Percentiles rank a stretch among this genome's conserved stretches.
phyloP scores from a whole-genome alignment of 92 coral and sea anemone species.

The Heteractis magnifica region DNA sequence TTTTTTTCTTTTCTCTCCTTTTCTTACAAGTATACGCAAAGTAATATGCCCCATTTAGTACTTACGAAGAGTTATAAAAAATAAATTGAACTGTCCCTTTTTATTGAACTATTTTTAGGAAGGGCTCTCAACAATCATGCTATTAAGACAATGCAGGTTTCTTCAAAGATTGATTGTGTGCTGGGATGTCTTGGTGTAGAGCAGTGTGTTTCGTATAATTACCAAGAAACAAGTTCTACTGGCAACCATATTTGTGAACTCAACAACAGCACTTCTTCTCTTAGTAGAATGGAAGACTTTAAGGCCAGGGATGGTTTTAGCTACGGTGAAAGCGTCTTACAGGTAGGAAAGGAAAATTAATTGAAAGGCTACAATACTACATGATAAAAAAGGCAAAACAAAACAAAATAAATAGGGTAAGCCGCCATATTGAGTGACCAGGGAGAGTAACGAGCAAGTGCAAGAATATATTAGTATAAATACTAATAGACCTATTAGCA shows the following conservation, averaged over 20 bases:
- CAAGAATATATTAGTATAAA: too few species aligned
- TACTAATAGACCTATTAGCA: too few species aligned
- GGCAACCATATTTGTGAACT: constrained; percentile 9
- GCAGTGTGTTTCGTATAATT: constrained; percentile 14
- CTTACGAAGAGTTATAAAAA: too few species aligned
- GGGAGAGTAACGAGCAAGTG: too few species aligned
- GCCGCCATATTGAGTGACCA: too few species aligned
- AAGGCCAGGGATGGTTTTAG: not conserved
- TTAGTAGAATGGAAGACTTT: not conserved
- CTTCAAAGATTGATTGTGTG: constrained; percentile 3
- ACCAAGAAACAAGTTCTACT: not conserved
- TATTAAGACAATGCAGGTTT: not conserved
- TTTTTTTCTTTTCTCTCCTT: too few species aligned
- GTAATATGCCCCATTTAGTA: too few species aligned
- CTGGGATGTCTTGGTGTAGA: not conserved
- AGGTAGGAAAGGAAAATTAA: not conserved
- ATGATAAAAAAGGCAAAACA: not conserved
- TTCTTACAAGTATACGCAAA: too few species aligned
- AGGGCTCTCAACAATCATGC: not conserved
- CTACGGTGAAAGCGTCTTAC: not conserved
- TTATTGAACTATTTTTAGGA: not conserved
- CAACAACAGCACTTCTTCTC: not conserved
- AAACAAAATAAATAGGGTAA: too few species aligned
- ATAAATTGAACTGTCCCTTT: not conserved
- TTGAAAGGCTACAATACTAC: not conserved